Base-by-base conservation (phyloP, 2,888 invertebrate species). In the Lithodes maja region DNA sequence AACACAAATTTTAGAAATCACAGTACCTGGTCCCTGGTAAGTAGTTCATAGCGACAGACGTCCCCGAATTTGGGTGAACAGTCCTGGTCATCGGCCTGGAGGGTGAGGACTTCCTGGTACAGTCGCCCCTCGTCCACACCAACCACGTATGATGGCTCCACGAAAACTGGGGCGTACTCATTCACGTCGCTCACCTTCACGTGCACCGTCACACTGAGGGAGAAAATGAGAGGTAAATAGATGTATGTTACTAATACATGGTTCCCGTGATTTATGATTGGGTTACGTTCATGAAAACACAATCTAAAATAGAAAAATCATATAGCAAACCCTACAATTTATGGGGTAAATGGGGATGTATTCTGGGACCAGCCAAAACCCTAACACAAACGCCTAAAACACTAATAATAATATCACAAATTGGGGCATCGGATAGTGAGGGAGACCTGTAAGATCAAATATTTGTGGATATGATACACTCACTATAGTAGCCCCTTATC, bases 11-110 rank as follows among this genome's bases (percentile, higher is more conserved):
- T 33, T 33, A 33, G 33, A 33, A 33, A 33, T 33, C 9, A 49
- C 17, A 15, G 53, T 92, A 90, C 90, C 90, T 97, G 97, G 92
- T 98, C 97, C 91, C 96, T 96, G 0, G 98, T 98, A 83, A 98
- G 95, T 92, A 99, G 98, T 94, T 99, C 98, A 94, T 99, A 99
- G 94, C 98, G 98, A 96, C 99, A 99, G 86, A 99, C 98, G 93
- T 98, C 98, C 0, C 98, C 98, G 94, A 96, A 98, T 89, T 97
- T 96, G 75, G 98, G 97, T n/a, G 98, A 98, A 94, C 98, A 98
- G 94, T 99, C 99, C 85, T 97, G 95, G 94, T 99, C 99, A 0
- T 96, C 96, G 2, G 99, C 99, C 93, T 97, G 97, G 3, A 99
- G 97, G 3, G 97, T 96, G 49, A 99, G 95, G 92, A 99, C 97